These are phyloP conservation scores for Physocephala rufipes DNA, from an alignment of 2,888 invertebrate genomes.

Conservation along the genomic window DNA sequence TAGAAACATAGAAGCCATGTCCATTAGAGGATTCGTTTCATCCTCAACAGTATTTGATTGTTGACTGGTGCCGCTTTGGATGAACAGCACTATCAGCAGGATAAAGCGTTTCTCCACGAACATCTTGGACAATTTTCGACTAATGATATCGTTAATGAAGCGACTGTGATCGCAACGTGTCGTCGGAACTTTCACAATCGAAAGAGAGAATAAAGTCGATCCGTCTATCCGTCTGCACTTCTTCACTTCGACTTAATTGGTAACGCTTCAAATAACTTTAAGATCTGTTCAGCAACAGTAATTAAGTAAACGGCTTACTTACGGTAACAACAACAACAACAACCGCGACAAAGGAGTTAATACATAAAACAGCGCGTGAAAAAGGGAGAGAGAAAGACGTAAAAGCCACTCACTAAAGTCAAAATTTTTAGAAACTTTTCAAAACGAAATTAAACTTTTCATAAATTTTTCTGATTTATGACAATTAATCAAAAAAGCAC, in stretches of 20 bases:
- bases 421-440: background rate
- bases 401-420: background rate
- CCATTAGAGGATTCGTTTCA: constrained; percentile 72
- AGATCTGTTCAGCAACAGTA: constrained; percentile 5
- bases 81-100: constrained; percentile 55
- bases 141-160: constrained; percentile 17
- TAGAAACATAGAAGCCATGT: constrained; percentile 75
- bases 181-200: constrained; percentile 61
- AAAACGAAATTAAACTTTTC: background rate
- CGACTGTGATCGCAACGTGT: background rate
- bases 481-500: background rate
- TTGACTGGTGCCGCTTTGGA: constrained; percentile 56
- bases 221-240: background rate
- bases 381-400: background rate
- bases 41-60: constrained; percentile 66
- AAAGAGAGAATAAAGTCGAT: constrained; percentile 19
- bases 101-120: constrained; percentile 55
- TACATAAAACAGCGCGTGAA: background rate
- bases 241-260: background rate
- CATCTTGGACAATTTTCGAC: constrained; percentile 45
- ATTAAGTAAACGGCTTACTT: background rate
- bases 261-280: constrained; percentile 27
- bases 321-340: constrained; percentile 30
- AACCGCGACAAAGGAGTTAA: background rate
- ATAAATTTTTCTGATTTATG: constrained; percentile 6